Evolutionary conservation across 2,888 invertebrate species (phyloP), one percentile per base, ranked within the genome.

Genomic region (Drosophila pegasa): DNA sequence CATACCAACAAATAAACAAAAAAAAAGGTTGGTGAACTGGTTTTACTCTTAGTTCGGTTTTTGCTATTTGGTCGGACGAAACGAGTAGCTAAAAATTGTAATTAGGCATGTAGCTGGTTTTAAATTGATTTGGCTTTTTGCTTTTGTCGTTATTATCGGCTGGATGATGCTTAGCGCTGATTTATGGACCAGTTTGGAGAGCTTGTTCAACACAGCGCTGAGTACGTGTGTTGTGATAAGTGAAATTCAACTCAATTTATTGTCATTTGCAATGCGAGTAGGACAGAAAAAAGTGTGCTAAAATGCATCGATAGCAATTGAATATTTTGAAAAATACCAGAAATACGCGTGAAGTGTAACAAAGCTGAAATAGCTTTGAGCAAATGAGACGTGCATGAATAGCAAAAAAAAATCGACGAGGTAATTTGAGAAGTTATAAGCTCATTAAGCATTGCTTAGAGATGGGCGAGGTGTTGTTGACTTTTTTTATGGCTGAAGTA

Each of bases 101-200:
- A 74, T 74, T 84, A 76, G 58, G 45, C 51, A 27, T 45, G 43
- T 71, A 87, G 71, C 87, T 65, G 65, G 87, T 78, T 80, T 84
- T 8, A 22, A 55, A 52, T 58, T 45, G 27, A 45, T 56, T 64
- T 59, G 22, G 16, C 56, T 51, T 64, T 47, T 47, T 47, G 25
- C 14, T 50, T 43, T 61, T 48, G 27, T 27, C 47, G 10, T 16
- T 48, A 16, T 38, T 27, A 51, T 18, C 22, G 51, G 31, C 43
- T 37, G 31, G 16, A 45, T 60, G 60, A 52, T 38, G 55, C 33
- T 35, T 12, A 38, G 38, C 18, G 41, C 22, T 48, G 56, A 75
- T 48, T 61, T 61, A 57, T 56, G 6, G 22, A 31, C 43, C 50
- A 40, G 51, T 35, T 62, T 41, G 35, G 18, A 33, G 25, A 38